A percentile compares a stretch with the other conserved stretches of the same genome.
phyloP scores from a whole-genome alignment of 2,888 invertebrate species.

The Apodemia zela region DNA sequence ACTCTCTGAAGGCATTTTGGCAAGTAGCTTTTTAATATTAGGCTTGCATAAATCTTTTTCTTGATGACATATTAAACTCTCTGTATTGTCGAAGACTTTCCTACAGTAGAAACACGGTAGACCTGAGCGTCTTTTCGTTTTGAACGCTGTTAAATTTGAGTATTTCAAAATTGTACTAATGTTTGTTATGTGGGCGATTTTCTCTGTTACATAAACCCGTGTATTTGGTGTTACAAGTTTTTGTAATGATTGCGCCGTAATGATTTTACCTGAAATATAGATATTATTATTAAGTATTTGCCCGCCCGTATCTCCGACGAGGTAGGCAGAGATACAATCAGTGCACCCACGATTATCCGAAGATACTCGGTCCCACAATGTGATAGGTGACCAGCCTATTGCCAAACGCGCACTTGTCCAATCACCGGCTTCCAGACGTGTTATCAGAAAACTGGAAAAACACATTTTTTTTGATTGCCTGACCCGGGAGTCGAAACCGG shows the following conservation, averaged over 20 bases:
- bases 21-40: conserved; percentile 41
- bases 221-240: conserved; percentile 32
- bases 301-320: too few species aligned
- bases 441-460: too few species aligned
- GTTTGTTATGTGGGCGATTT: conserved; percentile 49
- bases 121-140: conserved; percentile 49
- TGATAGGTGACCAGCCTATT: too few species aligned
- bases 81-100: conserved; percentile 44
- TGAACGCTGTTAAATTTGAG: conserved; percentile 56
- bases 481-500: too few species aligned
- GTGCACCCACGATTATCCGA: too few species aligned
- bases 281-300: conserved; percentile 15
- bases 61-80: conserved; percentile 44
- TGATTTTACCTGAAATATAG: conserved; percentile 42
- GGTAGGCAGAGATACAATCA: too few species aligned
- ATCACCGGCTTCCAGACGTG: too few species aligned
- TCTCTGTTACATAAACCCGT: conserved; percentile 45
- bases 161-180: conserved; percentile 45
- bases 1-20: conserved; percentile 47
- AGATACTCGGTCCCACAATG: too few species aligned
- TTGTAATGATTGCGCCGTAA: conserved; percentile 41
- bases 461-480: too few species aligned
- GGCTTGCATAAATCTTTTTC: conserved; percentile 40
- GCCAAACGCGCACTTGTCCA: too few species aligned
- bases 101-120: conserved; percentile 63